Evolutionary conservation across 2,113 vertebrate genomes (phyloP).

Genomic region (Antechinus flavipes): DNA sequence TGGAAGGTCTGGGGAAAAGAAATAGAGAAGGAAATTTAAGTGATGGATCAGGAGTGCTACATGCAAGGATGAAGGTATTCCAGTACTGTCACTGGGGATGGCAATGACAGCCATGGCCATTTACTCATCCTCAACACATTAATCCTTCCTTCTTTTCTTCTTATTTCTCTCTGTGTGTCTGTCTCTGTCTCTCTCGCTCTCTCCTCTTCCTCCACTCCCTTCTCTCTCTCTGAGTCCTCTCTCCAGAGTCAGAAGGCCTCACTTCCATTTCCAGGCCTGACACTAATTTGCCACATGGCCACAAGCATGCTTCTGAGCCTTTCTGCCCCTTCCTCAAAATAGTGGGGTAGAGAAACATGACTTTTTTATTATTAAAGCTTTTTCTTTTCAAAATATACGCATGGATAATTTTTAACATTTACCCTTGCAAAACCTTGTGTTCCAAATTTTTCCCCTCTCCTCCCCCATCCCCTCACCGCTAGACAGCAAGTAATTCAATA

Average conservation of each 20-base stretch:
- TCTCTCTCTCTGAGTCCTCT: neutral
- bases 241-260: neutral
- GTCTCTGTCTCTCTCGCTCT: no score
- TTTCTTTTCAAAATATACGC: no score
- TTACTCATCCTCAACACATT: slow-evolving; percentile 74
- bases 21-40: slow-evolving; percentile 78
- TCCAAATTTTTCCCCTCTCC: no score
- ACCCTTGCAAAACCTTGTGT: no score
- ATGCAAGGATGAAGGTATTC: slow-evolving; percentile 73
- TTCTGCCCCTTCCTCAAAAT: neutral
- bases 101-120: slow-evolving; percentile 75
- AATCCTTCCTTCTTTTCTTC: slow-evolving; percentile 65
- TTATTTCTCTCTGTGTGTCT: neutral
- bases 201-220: no score
- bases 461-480: no score
- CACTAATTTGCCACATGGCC: neutral
- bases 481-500: no score
- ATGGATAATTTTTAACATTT: no score
- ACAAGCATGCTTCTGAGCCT: neutral
- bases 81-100: slow-evolving; percentile 75
- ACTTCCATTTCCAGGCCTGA: neutral
- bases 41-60: slow-evolving; percentile 70
- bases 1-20: slow-evolving; percentile 20
- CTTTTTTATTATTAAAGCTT: neutral
- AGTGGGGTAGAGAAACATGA: neutral